Evolutionary conservation across 2,113 vertebrate genomes (phyloP), one percentile per base, ranked within the genome.

Genomic region (Vicugna pacos): DNA sequence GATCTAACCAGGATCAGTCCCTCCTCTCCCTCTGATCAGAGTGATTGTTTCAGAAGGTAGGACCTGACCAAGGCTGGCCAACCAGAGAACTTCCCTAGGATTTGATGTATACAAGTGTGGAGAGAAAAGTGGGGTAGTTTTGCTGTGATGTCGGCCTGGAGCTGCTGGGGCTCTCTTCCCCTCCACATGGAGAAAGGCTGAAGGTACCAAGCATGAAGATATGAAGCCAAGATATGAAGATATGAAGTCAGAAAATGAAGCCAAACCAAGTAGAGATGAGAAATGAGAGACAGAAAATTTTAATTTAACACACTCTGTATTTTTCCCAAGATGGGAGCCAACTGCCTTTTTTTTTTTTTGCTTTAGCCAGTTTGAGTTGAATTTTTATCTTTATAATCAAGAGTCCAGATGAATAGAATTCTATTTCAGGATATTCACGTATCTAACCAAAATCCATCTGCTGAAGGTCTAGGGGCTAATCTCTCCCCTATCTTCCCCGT

Each of bases 361-460:
- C 35, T 76, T 62, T 69, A 62, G n/a, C 24, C 56, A 75, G 56
- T 69, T 73, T 56, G 67, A 76, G 42, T 79, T 86, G 81, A 91
- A 81, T 80, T 91, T 86, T 86, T 86, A 42, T 76, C 35, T 56
- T 95, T 87, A 67, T 93, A 46, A 81, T 58, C 28, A 79, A 92
- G 8, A 93, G 15, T 32, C 69, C 48, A n/a, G 14, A 58, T 64
- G 67, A 50, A 80, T 9, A 76, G 46, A 81, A 54, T 22, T 84
- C 48, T 70, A 24, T 60, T 76, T 96, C n/a, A 88, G 75, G 52
- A 82, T 52, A 64, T 46, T 67, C 22, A 60, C 50, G 2, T 75
- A 56, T 48, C 35, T 73, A 67, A 69, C 50, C 38, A 24, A 93
- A 81, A 86, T 35, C 70, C 15, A n/a, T 20, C 79, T 30, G 64